Evolutionary conservation across 2,797 vertebrate species (phyloP).

Genomic region (Pipistrellus nathusii): DNA sequence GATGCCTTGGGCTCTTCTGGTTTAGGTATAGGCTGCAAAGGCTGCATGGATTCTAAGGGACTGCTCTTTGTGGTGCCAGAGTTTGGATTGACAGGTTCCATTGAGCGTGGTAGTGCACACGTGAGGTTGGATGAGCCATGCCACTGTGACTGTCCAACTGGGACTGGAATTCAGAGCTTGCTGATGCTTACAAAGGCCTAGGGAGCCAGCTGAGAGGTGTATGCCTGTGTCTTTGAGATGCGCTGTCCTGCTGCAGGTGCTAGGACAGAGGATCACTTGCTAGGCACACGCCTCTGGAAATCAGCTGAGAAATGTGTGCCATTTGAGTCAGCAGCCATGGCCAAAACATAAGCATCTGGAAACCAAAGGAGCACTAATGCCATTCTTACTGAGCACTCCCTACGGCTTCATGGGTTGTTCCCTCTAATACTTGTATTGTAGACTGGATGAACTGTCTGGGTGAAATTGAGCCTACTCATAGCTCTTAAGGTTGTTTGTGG

Average conservation of each 20-base stretch:
- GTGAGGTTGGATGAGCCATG: not conserved
- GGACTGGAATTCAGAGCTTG: not conserved
- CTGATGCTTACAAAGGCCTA: not conserved
- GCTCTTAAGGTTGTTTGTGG: not conserved
- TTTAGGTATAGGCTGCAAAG: not conserved
- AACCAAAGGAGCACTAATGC: not conserved
- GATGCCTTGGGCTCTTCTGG: not conserved
- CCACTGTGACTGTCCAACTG: not conserved
- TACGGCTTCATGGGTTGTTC: not conserved
- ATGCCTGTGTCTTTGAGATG: not conserved
- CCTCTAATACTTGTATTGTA: not conserved
- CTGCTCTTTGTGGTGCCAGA: not conserved
- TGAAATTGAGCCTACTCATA: not conserved
- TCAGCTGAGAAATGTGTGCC: not conserved
- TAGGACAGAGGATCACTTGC: not conserved
- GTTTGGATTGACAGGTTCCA: not conserved
- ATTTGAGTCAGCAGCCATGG: not conserved
- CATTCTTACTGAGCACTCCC: not conserved
- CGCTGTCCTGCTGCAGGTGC: not conserved
- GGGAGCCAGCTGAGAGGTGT: not conserved
- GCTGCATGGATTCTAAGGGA: not conserved
- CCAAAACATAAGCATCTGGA: not conserved
- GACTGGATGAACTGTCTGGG: not conserved
- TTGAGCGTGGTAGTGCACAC: not conserved
- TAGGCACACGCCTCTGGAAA: not conserved